Conservation (phyloP, 2,797 vertebrate genomes). For the Anniella stebbinsi region DNA sequence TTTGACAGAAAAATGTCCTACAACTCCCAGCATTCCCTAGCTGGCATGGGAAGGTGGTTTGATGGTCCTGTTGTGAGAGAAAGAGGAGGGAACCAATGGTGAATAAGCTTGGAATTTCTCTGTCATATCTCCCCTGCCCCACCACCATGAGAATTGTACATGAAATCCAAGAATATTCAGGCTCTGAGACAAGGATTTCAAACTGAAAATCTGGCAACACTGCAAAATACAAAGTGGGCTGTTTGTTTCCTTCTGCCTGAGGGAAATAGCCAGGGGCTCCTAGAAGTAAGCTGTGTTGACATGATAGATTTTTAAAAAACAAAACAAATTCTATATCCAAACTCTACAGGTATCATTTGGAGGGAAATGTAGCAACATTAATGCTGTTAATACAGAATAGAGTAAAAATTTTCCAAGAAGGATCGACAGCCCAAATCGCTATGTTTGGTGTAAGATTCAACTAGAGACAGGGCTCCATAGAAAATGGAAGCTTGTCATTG, state of each 20-base stretch:
- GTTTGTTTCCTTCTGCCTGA: not conserved
- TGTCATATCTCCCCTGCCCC: too few species aligned
- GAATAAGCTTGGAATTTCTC: not conserved
- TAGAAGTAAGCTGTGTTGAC: not conserved
- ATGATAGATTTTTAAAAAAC: not conserved
- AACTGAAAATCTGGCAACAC: not conserved
- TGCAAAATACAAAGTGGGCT: not conserved
- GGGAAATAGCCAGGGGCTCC: not conserved
- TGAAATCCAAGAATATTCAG: not conserved
- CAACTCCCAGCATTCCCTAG: not conserved
- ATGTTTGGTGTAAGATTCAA: not conserved
- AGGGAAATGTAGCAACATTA: rapidly evolving
- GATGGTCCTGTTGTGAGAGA: not conserved
- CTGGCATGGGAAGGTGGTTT: not conserved
- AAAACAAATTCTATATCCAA: rapidly evolving
- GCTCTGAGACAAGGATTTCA: not conserved
- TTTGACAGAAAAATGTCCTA: too few species aligned
- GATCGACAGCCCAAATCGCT: not conserved
- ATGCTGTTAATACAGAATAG: not conserved
- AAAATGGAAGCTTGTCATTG: not conserved
- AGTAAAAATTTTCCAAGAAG: not conserved
- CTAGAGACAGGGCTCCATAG: slow-evolving; percentile 8
- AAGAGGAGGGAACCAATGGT: not conserved
- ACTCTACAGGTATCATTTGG: slow-evolving; percentile 26
- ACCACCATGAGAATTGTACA: not conserved